phyloP scores from a whole-genome alignment of 1,140 invertebrate genomes.

The Bombyx mandarina region DNA sequence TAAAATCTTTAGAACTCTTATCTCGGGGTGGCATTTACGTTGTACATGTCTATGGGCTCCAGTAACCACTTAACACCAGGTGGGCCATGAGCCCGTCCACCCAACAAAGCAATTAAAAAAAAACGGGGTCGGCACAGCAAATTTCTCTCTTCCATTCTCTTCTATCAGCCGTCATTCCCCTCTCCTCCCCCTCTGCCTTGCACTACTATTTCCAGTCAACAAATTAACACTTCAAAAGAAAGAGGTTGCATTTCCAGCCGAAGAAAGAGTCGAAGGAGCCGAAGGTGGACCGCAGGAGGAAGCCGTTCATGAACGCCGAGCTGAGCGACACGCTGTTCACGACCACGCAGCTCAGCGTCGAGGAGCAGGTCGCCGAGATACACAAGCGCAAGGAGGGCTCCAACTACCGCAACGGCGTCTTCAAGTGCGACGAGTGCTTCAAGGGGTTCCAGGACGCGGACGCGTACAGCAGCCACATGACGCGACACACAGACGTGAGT shows the following conservation, averaged over 20 bases:
- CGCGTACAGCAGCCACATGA: constrained; percentile 47
- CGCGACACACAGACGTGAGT: constrained; percentile 50
- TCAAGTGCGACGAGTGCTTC: constrained; percentile 47
- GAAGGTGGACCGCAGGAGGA: constrained; percentile 47
- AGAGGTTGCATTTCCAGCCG: not conserved
- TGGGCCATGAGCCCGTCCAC: no score
- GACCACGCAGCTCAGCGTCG: constrained; percentile 40
- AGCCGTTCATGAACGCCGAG: constrained; percentile 52
- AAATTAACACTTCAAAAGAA: no score
- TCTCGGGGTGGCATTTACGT: no score
- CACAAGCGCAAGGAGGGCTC: constrained; percentile 39
- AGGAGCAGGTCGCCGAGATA: constrained; percentile 52
- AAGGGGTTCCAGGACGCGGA: constrained; percentile 59
- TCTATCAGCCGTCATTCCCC: no score
- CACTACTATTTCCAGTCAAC: no score
- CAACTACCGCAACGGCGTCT: constrained; percentile 49
- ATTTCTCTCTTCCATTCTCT: no score
- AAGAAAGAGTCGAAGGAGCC: constrained; percentile 27
- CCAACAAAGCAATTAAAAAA: no score
- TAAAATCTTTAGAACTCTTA: no score
- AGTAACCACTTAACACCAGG: no score
- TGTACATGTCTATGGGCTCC: no score
- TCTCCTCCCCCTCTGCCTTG: no score
- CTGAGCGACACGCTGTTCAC: constrained; percentile 53
- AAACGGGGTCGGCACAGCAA: no score